Conservation (phyloP, 2,113 vertebrate species). For the Uropsilus gracilis region DNA sequence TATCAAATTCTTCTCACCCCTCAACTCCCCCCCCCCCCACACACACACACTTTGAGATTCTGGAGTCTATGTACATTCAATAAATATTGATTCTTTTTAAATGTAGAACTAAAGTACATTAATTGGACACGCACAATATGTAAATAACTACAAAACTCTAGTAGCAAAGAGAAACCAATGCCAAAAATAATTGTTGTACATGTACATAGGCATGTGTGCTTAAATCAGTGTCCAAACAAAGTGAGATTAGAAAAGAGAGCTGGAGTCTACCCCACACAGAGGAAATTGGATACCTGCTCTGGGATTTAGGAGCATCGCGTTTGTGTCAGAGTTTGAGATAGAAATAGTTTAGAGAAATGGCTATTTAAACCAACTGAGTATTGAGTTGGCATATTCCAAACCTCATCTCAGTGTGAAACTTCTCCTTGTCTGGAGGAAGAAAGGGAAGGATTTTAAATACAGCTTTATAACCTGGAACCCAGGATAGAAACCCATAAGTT, state of each 20-base stretch:
- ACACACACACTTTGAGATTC: background rate
- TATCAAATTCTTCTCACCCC: too few relatives aligned
- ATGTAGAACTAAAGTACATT: background rate
- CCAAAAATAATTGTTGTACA: background rate
- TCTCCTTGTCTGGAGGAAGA: background rate
- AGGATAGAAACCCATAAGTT: background rate
- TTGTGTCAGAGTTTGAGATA: background rate
- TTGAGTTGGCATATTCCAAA: background rate
- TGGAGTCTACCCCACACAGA: too few relatives aligned
- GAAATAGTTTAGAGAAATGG: background rate
- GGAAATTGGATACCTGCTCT: background rate
- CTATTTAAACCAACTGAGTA: background rate
- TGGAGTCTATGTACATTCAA: background rate
- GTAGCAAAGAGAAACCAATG: background rate
- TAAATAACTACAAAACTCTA: background rate
- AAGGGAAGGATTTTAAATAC: background rate
- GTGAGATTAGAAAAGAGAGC: background rate
- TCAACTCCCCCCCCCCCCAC: rapidly evolving
- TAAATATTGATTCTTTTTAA: background rate
- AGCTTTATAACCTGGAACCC: background rate
- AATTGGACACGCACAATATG: background rate
- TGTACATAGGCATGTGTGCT: background rate
- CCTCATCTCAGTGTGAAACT: background rate
- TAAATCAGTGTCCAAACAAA: background rate
- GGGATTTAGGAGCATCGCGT: background rate